These are phyloP conservation scores for Takifugu ocellatus DNA, from an alignment of 2,797 vertebrate species.

Conservation along the genomic window DNA sequence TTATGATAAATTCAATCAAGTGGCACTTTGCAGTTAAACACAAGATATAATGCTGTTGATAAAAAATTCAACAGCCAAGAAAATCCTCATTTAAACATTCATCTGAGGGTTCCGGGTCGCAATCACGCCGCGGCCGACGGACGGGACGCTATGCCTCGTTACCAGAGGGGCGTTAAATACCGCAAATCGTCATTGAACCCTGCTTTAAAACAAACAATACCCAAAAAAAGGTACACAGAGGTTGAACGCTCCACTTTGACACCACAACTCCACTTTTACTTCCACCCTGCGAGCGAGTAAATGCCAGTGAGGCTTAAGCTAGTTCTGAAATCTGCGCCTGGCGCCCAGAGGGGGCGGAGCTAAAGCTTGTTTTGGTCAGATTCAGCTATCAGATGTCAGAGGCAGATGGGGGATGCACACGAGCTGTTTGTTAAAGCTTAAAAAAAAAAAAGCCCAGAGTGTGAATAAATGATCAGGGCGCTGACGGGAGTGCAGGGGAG, in stretches of 20 bases:
- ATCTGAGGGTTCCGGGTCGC: constrained; percentile 73
- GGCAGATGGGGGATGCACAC: constrained; percentile 35
- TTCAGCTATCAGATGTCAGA: constrained; percentile 48
- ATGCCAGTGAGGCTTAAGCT: constrained; percentile 33
- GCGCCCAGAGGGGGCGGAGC: constrained; percentile 22
- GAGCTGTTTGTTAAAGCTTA: constrained; percentile 37
- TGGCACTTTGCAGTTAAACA: constrained; percentile 84
- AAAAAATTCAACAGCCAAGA: constrained; percentile 75
- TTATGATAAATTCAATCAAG: constrained; percentile 87
- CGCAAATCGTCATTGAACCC: constrained; percentile 17
- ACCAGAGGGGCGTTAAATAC: constrained; percentile 10
- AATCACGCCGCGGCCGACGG: constrained; percentile 67
- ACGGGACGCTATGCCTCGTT: constrained; percentile 44
- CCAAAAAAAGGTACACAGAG: not conserved
- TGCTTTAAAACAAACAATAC: too few relatives aligned
- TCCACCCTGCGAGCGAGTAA: constrained; percentile 21
- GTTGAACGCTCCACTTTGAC: constrained; percentile 16
- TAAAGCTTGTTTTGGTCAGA: constrained; percentile 34
- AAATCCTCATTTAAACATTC: constrained; percentile 77
- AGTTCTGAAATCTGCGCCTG: constrained; percentile 33
- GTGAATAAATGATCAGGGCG: constrained; percentile 29
- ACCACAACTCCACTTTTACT: constrained; percentile 23
- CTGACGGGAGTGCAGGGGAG: constrained; percentile 9
- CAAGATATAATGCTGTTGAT: constrained; percentile 78
- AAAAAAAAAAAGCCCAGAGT: constrained; percentile 16